Evolutionary conservation across 2,113 vertebrate species (phyloP).

Genomic region (Epinephelus fuscoguttatus): DNA sequence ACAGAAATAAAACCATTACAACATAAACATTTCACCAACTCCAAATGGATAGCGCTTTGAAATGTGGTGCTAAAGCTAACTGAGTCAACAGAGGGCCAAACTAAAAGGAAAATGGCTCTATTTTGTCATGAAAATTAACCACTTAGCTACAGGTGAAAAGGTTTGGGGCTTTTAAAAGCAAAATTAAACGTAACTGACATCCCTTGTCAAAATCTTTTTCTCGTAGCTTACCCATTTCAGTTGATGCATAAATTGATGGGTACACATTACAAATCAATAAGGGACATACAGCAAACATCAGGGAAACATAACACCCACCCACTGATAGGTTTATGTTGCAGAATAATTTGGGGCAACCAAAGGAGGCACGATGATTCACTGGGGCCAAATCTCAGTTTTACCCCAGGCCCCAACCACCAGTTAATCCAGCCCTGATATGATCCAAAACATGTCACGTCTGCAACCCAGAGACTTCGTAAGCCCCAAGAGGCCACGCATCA

Average conservation of each 20-base stretch:
- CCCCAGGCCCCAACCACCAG: background rate
- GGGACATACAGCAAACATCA: background rate
- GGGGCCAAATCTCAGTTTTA: background rate
- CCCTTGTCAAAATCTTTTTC: background rate
- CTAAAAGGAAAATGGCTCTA: no score
- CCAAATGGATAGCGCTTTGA: no score
- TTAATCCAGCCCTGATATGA: background rate
- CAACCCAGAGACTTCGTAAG: background rate
- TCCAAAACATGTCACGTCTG: conserved; percentile 1
- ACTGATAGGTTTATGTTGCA: background rate
- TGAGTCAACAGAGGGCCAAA: no score
- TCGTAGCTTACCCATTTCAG: background rate
- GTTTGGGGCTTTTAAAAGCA: no score
- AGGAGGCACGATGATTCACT: background rate
- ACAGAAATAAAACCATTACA: no score
- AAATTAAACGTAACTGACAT: no score
- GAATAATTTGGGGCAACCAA: background rate
- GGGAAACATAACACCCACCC: background rate
- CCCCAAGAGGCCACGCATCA: conserved; percentile 18
- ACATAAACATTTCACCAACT: no score
- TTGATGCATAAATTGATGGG: background rate
- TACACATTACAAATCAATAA: background rate
- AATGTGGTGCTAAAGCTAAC: no score
- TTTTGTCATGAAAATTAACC: no score
- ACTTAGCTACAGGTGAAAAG: no score